Evolutionary conservation across 2,888 invertebrate species (phyloP).

Genomic region (Busseola fusca): DNA sequence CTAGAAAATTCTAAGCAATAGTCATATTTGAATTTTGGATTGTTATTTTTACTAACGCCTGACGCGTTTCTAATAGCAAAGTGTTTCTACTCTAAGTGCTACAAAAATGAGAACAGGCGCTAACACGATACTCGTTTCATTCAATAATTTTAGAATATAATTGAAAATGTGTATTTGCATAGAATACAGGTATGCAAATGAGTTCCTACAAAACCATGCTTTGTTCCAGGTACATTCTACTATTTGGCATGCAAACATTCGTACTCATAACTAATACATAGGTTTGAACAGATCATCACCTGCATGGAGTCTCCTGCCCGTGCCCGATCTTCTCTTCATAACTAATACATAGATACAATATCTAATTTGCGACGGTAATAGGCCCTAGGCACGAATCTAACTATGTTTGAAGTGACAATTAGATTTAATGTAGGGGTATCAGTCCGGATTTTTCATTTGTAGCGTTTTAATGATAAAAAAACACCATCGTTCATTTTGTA

Average conservation of each 20-base stretch:
- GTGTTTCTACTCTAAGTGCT: not conserved
- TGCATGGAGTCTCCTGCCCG: not conserved
- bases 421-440: not conserved
- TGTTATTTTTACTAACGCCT: conserved; percentile 7
- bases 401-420: not conserved
- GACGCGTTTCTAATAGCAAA: not conserved
- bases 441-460: not conserved
- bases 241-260: not conserved
- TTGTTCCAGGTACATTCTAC: not conserved
- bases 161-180: too few species aligned
- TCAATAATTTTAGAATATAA: not conserved
- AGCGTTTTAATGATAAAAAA: too few species aligned
- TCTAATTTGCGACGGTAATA: not conserved
- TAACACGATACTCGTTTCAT: not conserved
- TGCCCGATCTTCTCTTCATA: too few species aligned
- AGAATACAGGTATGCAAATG: too few species aligned
- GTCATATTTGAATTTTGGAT: too few species aligned
- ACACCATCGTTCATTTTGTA: too few species aligned
- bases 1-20: conserved; percentile 12
- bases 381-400: not conserved
- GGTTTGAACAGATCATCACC: not conserved
- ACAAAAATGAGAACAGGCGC: not conserved
- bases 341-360: not conserved
- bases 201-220: not conserved
- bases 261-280: not conserved